Conservation (phyloP, 2,113 vertebrate species). For the Esox niger region DNA sequence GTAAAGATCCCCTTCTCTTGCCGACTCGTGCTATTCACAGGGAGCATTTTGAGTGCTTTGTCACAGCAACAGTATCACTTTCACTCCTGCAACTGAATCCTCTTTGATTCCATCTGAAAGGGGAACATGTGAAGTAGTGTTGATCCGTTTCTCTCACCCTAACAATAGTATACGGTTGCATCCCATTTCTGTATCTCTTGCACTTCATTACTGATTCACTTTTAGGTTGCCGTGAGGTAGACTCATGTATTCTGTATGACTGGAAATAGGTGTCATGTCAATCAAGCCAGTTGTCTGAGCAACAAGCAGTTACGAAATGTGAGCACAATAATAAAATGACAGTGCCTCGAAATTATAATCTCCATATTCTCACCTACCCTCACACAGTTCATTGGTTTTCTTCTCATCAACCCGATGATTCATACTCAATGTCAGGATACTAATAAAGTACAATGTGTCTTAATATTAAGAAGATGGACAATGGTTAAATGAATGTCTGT, state of each 20-base stretch:
- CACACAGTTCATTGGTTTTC: not conserved
- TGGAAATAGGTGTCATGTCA: constrained; percentile 2
- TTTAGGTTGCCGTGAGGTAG: constrained; percentile 36
- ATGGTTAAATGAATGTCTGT: not conserved
- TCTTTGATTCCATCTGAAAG: constrained; percentile 62
- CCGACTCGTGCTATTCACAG: constrained; percentile 57
- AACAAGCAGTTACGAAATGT: not conserved
- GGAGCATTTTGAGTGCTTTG: constrained; percentile 55
- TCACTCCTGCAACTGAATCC: constrained; percentile 40
- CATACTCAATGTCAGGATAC: constrained; percentile 34
- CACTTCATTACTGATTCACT: constrained; percentile 46
- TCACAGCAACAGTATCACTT: constrained; percentile 62
- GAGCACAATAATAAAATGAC: not conserved
- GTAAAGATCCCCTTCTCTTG: constrained; percentile 19
- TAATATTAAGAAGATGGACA: constrained; percentile 33
- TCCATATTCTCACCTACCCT: not conserved
- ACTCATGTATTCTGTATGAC: constrained; percentile 3
- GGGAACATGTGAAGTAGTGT: constrained; percentile 51
- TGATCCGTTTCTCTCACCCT: constrained; percentile 50
- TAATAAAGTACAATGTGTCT: too few species aligned
- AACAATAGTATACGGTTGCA: constrained; percentile 24
- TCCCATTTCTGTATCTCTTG: constrained; percentile 32
- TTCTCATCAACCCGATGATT: constrained; percentile 27
- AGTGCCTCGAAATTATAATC: not conserved
- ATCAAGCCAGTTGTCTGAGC: constrained; percentile 1